Conservation (phyloP, 2,888 invertebrate species). For the Archips crataeganus region DNA sequence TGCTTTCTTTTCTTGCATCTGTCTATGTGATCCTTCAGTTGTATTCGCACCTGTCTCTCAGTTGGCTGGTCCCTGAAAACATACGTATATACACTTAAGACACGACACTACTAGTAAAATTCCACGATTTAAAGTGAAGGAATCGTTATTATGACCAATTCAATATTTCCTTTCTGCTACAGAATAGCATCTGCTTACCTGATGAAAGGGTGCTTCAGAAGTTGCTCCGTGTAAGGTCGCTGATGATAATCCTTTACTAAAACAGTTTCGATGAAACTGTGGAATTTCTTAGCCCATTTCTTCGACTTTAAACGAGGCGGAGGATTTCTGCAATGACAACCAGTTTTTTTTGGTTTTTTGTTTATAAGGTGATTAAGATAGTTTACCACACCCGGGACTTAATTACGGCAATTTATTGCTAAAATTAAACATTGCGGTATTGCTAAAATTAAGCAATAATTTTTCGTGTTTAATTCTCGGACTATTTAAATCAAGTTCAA, state of each 20-base stretch:
- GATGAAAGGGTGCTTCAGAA: constrained; percentile 98
- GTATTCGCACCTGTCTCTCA: constrained; percentile 98
- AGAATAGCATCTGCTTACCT: constrained; percentile 67
- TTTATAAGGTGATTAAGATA: not conserved
- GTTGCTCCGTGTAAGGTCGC: constrained; percentile 98
- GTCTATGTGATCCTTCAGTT: constrained; percentile 99
- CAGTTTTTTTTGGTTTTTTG: not conserved
- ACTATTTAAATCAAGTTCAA: too few species aligned
- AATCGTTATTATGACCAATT: too few species aligned
- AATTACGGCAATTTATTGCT: too few species aligned
- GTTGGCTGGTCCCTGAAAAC: constrained; percentile 96
- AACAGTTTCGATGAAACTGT: constrained; percentile 99
- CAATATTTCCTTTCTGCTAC: not conserved
- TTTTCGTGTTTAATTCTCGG: too few species aligned
- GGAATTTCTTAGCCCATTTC: constrained; percentile 99
- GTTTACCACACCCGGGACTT: too few species aligned
- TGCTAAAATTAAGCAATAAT: too few species aligned
- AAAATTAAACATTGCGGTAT: too few species aligned
- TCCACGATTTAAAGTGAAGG: too few species aligned
- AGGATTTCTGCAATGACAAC: constrained; percentile 90
- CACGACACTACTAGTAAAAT: too few species aligned
- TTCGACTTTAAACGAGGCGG: constrained; percentile 99
- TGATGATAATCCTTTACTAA: constrained; percentile 99
- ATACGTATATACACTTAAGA: not conserved
- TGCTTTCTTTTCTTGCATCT: constrained; percentile 97